Evolutionary conservation across 2,888 invertebrate genomes (phyloP).

Genomic region (Ophion ellenae): DNA sequence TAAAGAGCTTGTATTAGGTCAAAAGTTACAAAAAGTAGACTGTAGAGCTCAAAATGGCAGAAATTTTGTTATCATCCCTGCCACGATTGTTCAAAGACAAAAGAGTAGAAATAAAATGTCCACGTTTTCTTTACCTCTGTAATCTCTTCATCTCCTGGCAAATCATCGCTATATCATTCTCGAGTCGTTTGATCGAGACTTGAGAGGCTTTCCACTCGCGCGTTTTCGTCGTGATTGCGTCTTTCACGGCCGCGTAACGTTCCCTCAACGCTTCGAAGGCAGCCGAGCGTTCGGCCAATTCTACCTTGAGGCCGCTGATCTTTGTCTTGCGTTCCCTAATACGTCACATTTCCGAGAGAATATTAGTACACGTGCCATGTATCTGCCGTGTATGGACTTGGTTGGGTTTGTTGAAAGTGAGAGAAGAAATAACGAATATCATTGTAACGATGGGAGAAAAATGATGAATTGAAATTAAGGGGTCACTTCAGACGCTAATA

Average conservation of each 20-base stretch:
- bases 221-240: conserved; percentile 67
- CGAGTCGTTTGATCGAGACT: conserved; percentile 76
- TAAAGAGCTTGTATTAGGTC: too few relatives aligned
- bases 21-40: too few relatives aligned
- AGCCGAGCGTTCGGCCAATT: conserved; percentile 65
- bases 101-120: neutral
- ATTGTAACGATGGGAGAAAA: neutral
- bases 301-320: conserved; percentile 69
- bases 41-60: neutral
- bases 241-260: conserved; percentile 66
- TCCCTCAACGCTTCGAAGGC: conserved; percentile 61
- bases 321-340: conserved; percentile 61
- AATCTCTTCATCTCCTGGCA: conserved; percentile 76
- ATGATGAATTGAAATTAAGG: too few relatives aligned
- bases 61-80: neutral
- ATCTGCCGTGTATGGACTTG: too few relatives aligned
- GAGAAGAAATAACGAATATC: neutral
- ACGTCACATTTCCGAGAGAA: conserved; percentile 64
- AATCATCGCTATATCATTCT: conserved; percentile 78
- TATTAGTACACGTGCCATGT: conserved; percentile 5
- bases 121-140: conserved; percentile 76
- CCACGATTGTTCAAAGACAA: neutral
- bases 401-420: neutral
- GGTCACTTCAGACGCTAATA: too few relatives aligned
- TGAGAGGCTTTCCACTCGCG: conserved; percentile 70